Evolutionary conservation across 2,888 invertebrate genomes (phyloP), one percentile per base, ranked within the genome.

Genomic region (Hypomecis atomaria): DNA sequence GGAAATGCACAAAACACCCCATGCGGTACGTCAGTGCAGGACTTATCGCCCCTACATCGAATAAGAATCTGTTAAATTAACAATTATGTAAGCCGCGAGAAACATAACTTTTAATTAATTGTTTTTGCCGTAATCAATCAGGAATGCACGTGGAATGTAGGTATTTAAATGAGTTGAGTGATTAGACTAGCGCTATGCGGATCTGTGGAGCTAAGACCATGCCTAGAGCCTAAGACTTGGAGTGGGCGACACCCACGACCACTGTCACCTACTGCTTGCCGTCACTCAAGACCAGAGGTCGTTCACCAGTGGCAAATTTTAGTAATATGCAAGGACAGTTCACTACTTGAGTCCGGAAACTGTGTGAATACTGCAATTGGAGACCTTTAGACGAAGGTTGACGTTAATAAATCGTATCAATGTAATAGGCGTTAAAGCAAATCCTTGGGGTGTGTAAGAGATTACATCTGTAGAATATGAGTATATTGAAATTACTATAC

Each of bases 161-260:
- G 50, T 61, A 63, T 67, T 54, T 58, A 63, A 69, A 67, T 66
- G 36, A 57, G 47, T 59, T 40, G 38, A 37, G 58, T 63, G 61
- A 58, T 59, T 45, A 59, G 38, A 10, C 36, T 38, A 65, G 66
- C 62, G 71, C 65, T 70, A 70, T 70, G 70, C 72, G 72, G 70
- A 72, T 67, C 70, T 71, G 52, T 58, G 42, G 61, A 61, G 66
- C 65, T 72, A 69, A 56, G 37, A 38, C 10, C 37, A 45, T n/a
- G 55, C 70, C 66, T 70, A 66, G 65, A 67, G 59, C 69, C 66
- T 65, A 72, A 54, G 53, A n/a, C 53, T 13, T 9, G 38, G 34
- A 43, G 72, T 70, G 66, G 72, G 70, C 63, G 69, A 64, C 67
- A 57, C 70, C 67, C 69, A 70, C 70, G 49, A 47, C 42, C 50